These are phyloP conservation scores for Lepisosteus oculatus DNA, from an alignment of 2,113 vertebrate genomes.

Conservation along the genomic window DNA sequence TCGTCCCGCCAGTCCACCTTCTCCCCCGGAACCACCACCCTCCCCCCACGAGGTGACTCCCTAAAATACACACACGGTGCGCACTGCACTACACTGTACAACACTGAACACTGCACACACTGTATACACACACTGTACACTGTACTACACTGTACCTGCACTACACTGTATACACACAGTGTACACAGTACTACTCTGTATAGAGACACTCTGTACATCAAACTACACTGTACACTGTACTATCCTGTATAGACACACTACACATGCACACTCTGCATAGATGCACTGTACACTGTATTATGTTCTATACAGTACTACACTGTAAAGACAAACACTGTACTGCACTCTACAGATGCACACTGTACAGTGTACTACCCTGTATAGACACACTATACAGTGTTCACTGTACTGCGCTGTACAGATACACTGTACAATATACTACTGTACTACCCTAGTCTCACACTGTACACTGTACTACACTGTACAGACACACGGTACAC, in stretches of 20 bases:
- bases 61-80: no score
- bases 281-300: no score
- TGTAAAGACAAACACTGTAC: neutral
- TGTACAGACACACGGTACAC: no score
- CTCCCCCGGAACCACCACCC: conserved; percentile 7
- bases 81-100: neutral
- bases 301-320: no score
- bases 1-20: conserved; percentile 48
- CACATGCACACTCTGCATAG: no score
- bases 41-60: conserved; percentile 48
- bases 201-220: neutral
- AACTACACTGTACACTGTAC: neutral
- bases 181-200: neutral
- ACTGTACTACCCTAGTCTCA: neutral
- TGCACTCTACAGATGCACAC: neutral
- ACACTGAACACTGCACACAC: neutral
- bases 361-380: neutral
- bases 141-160: neutral
- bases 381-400: no score
- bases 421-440: neutral
- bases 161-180: neutral
- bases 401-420: neutral
- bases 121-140: neutral
- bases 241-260: neutral
- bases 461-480: neutral